Evolutionary conservation across 2,888 invertebrate genomes (phyloP).

Genomic region (Caenorhabditis sp.): DNA sequence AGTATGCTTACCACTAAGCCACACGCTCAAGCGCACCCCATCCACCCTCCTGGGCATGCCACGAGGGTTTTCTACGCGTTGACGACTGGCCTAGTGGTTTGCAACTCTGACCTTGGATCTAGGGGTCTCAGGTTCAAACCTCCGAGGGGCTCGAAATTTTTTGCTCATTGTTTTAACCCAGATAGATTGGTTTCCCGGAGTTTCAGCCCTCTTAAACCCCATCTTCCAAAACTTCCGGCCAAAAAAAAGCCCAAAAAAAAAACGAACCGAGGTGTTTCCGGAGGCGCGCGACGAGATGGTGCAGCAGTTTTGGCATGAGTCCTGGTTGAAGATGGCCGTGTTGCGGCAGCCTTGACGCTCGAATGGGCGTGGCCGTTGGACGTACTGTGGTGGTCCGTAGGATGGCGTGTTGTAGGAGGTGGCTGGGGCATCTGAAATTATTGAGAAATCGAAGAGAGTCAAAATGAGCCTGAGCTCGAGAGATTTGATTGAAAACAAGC

Average conservation of each 20-base stretch:
- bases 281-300: constrained; percentile 67
- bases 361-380: constrained; percentile 62
- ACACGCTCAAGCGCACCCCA: too few species aligned
- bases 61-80: neutral
- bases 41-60: too few species aligned
- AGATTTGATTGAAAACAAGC: neutral
- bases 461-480: neutral
- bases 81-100: neutral
- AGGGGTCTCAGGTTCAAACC: neutral
- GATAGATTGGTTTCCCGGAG: neutral
- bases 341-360: constrained; percentile 72
- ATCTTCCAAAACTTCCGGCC: constrained; percentile 32
- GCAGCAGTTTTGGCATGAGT: constrained; percentile 75
- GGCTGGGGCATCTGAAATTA: constrained; percentile 35
- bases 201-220: neutral
- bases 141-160: neutral
- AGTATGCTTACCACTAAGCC: neutral
- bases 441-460: constrained; percentile 2
- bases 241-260: too few species aligned
- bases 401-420: constrained; percentile 34
- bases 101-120: neutral
- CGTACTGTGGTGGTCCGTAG: constrained; percentile 47
- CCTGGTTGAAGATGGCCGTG: constrained; percentile 72
- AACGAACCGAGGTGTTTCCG: constrained; percentile 63
- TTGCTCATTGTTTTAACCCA: neutral